Evolutionary conservation across 2,888 invertebrate genomes (phyloP), one percentile per base, ranked within the genome.

Genomic region (Bembecia ichneumoniformis): DNA sequence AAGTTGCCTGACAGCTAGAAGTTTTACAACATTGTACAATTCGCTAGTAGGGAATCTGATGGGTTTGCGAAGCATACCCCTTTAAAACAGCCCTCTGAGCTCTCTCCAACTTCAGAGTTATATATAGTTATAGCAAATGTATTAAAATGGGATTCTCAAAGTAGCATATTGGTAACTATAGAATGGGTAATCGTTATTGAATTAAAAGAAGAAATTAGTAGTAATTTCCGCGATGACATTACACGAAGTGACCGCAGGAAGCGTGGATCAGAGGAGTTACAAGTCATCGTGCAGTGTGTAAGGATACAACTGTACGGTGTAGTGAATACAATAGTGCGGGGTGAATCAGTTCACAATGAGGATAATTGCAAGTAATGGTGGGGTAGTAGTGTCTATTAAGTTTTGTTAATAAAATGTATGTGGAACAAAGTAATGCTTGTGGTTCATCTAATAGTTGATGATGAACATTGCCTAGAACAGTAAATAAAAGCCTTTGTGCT

Each of bases 221-320:
- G 60, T 56, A 56, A 58, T 59, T 55, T 54, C 54, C 57, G 59
- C 57, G 58, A 55, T 52, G 54, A 50, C 56, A 63, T 75, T 71
- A 68, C 74, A 70, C 67, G 70, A 68, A 64, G 55, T 71, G 72
- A 70, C 72, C 73, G 63, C 66, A 63, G 71, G 68, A 68, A 66
- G 66, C 57, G 59, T 59, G 66, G 66, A 67, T 68, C 62, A 68
- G 54, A 55, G 58, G 58, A 61, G 58, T 50, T 56, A 68, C 72
- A 62, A 71, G 72, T 76, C 74, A 68, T 57, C 54, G 51, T 40
- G 50, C 46, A 28, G 13, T 45, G 47, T 40, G 50, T 48, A 49
- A 36, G 46, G 49, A 49, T 55, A 50, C 51, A 45, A 52, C 55
- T 55, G 49, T 47, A 51, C 48, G 51, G 51, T 52, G 50, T 35